Evolutionary conservation across 2,888 invertebrate species (phyloP).

Genomic region (Helleia helle): DNA sequence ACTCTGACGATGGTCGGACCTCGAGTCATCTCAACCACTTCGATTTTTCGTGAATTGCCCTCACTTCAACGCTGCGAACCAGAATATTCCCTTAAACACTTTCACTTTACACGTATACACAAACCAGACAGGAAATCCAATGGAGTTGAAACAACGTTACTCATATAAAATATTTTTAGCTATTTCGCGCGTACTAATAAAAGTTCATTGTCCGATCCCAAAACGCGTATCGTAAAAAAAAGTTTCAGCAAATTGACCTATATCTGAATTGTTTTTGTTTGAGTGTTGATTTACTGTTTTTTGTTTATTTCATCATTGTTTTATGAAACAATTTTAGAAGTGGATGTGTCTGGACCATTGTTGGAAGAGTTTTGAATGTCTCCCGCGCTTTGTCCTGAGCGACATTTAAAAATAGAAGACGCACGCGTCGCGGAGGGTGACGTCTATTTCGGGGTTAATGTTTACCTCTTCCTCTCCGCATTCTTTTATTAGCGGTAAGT

Average conservation of each 20-base stretch:
- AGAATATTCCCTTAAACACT: no score
- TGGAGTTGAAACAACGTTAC: conserved; percentile 53
- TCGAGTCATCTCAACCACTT: conserved; percentile 44
- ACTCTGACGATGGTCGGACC: conserved; percentile 67
- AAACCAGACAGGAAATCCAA: conserved; percentile 43
- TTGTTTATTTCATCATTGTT: no score
- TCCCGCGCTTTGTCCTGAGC: conserved; percentile 32
- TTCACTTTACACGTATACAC: conserved; percentile 6
- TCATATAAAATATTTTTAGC: conserved; percentile 66
- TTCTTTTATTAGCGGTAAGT: conserved; percentile 4
- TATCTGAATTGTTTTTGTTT: conserved; percentile 6
- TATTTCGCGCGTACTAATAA: conserved; percentile 33
- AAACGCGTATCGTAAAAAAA: conserved; percentile 6
- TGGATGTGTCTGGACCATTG: conserved; percentile 26
- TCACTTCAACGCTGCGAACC: no score
- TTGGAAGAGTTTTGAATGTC: conserved; percentile 35
- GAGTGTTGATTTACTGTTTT: neutral
- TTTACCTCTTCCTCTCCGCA: conserved; percentile 21
- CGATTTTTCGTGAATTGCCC: no score
- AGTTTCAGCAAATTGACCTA: neutral
- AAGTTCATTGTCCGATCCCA: conserved; percentile 25
- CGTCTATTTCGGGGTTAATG: conserved; percentile 45
- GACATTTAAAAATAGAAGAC: conserved; percentile 43
- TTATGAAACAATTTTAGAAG: neutral
- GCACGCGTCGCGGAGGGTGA: conserved; percentile 50